These are phyloP conservation scores for Axis porcinus DNA, from an alignment of 2,113 vertebrate species.

Conservation along the genomic window DNA sequence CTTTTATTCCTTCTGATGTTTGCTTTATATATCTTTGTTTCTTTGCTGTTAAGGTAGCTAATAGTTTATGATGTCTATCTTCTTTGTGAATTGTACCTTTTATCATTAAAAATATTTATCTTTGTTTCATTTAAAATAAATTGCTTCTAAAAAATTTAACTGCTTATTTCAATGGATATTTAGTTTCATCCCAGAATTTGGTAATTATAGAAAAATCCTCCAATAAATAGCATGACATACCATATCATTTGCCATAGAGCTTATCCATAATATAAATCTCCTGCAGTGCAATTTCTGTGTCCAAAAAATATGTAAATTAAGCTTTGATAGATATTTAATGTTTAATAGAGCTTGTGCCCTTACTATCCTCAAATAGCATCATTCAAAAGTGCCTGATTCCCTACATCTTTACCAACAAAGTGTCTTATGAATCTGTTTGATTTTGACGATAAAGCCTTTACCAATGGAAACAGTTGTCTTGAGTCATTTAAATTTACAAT, in stretches of 20 bases:
- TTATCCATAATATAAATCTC: not conserved
- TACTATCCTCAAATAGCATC: not conserved
- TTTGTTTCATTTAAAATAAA: not conserved
- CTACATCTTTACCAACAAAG: not conserved
- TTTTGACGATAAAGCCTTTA: not conserved
- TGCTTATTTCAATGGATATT: not conserved
- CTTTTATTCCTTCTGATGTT: not conserved
- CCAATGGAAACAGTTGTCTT: not conserved
- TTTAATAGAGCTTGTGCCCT: not conserved
- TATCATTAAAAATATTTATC: not conserved
- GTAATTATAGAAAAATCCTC: not conserved
- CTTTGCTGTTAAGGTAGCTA: not conserved
- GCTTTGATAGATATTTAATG: not conserved
- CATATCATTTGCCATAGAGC: fast-evolving
- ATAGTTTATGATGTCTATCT: not conserved
- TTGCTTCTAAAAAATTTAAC: not conserved
- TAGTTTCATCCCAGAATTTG: not conserved
- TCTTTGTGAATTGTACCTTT: not conserved
- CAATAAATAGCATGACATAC: not conserved
- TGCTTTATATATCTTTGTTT: not conserved
- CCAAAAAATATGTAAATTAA: not conserved
- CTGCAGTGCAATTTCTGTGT: not conserved
- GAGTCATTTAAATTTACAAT: not conserved
- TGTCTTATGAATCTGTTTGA: not conserved
- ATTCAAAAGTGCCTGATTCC: not conserved